phyloP scores from a whole-genome alignment of 2,888 invertebrate genomes.

The Acanthosepion esculentum region DNA sequence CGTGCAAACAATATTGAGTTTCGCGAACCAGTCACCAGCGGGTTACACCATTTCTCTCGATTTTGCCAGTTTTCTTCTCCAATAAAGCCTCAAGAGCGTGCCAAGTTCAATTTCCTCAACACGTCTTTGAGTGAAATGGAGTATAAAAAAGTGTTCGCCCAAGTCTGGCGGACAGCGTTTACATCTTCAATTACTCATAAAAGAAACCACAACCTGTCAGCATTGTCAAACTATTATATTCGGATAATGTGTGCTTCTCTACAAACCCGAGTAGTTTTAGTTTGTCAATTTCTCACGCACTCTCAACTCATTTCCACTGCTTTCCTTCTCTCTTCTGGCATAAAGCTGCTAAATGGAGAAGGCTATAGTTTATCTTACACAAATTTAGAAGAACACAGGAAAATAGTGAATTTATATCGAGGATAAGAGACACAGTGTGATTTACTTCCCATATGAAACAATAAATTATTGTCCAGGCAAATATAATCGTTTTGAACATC shows the following conservation, averaged over 20 bases:
- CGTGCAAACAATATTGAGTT: background rate
- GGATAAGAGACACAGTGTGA: too few relatives aligned
- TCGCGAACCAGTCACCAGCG: background rate
- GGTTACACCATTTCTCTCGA: background rate
- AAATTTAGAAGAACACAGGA: too few relatives aligned
- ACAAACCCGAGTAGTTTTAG: too few relatives aligned
- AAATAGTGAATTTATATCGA: too few relatives aligned
- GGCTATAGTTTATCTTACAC: too few relatives aligned
- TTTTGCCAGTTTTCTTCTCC: background rate
- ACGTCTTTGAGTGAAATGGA: slow-evolving; percentile 33
- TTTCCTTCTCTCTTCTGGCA: too few relatives aligned
- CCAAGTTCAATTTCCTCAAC: slow-evolving; percentile 21
- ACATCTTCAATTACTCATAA: slow-evolving; percentile 33
- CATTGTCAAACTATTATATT: slow-evolving; percentile 4
- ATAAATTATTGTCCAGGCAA: too few relatives aligned
- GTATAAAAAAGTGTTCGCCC: background rate
- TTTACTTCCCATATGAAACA: too few relatives aligned
- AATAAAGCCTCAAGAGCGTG: background rate
- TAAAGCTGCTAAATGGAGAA: too few relatives aligned
- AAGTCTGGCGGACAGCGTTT: background rate
- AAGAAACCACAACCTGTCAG: background rate
- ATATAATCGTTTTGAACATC: too few relatives aligned
- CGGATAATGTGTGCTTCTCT: background rate
- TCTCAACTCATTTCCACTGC: too few relatives aligned
- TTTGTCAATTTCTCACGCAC: too few relatives aligned